A percentile compares a stretch with the other conserved stretches of the same genome.
phyloP scores from a whole-genome alignment of 2,113 vertebrate species.

The Dasyornis broadbenti region DNA sequence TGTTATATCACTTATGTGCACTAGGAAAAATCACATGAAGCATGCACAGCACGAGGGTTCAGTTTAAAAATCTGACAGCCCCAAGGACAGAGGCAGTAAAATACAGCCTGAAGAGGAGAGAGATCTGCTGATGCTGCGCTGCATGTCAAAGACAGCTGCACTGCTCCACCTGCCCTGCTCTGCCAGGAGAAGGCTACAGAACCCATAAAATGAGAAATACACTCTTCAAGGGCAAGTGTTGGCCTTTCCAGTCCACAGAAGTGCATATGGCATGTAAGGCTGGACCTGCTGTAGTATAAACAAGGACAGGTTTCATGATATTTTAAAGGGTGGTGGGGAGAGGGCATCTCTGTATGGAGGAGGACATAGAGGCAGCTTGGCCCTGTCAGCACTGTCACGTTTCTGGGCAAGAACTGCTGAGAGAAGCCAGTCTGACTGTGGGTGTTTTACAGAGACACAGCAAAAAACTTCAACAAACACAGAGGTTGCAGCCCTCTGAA shows the following conservation, averaged over 20 bases:
- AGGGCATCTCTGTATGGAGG: not conserved
- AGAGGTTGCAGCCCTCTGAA: not conserved
- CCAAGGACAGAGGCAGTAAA: not conserved
- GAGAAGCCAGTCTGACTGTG: accelerated
- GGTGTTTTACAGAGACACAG: not conserved
- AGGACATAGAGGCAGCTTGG: not conserved
- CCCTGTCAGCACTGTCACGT: accelerated
- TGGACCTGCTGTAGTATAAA: not conserved
- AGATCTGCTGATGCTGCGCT: not conserved
- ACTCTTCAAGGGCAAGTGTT: not conserved
- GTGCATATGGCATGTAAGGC: not conserved
- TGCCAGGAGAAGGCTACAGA: not conserved
- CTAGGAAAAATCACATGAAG: constrained; percentile 28
- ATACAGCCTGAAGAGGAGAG: not conserved
- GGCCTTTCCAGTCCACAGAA: not conserved
- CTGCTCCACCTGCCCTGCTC: not conserved
- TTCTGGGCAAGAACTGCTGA: not conserved
- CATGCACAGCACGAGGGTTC: not conserved
- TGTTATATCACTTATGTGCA: constrained; percentile 42
- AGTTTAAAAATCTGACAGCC: not conserved
- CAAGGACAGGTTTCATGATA: not conserved
- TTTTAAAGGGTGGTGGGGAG: not conserved
- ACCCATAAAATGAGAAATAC: not conserved
- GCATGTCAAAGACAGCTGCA: not conserved
- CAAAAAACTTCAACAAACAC: not conserved